phyloP scores from a whole-genome alignment of 1,140 invertebrate species.

The Propsilocerus akamusi region DNA sequence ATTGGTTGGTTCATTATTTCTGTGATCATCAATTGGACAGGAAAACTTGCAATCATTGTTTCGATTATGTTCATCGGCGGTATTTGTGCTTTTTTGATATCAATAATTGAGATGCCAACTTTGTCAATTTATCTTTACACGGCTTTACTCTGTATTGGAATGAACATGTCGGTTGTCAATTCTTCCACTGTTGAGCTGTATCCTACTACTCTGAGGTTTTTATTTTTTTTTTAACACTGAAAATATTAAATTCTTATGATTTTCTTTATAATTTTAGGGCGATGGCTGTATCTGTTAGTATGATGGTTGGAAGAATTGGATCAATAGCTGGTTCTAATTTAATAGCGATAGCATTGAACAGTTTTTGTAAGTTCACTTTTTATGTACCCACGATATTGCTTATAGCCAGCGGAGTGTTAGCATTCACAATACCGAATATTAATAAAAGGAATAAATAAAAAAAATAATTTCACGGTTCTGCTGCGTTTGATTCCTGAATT shows the following conservation, averaged over 20 bases:
- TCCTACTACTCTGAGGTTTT: slow-evolving; percentile 16
- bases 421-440: background rate
- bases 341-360: background rate
- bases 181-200: slow-evolving; percentile 16
- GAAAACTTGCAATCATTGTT: background rate
- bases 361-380: background rate
- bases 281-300: background rate
- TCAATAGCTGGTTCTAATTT: background rate
- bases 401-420: background rate
- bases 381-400: background rate
- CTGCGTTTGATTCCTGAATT: no score
- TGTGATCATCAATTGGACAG: background rate
- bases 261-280: background rate
- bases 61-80: slow-evolving; percentile 5
- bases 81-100: slow-evolving; percentile 5
- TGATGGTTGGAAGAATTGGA: background rate
- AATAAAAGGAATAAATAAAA: background rate
- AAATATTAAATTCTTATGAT: background rate
- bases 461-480: no score
- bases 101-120: slow-evolving; percentile 7
- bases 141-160: slow-evolving; percentile 10
- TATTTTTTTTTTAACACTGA: background rate
- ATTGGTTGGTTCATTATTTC: background rate
- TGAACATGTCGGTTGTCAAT: slow-evolving; percentile 14
- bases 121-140: slow-evolving; percentile 9